A percentile compares a stretch with the other conserved stretches of the same genome.
Conservation (phyloP, 1,140 invertebrate species). For the Lordiphosa collinella region DNA sequence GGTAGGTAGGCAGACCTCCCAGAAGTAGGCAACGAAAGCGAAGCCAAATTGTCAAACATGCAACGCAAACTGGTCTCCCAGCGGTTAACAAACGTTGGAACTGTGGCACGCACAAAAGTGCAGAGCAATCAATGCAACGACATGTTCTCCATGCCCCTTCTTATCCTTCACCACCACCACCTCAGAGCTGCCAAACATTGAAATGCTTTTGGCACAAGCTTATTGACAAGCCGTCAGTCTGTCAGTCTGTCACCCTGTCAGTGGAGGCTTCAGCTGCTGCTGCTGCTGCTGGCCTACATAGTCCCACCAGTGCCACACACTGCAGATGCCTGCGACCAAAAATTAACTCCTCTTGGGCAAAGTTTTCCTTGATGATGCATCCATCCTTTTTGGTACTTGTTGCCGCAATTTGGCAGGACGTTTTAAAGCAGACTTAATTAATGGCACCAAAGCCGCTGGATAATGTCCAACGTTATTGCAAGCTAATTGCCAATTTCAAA, state of each 20-base stretch:
- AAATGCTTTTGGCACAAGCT: conserved; percentile 34
- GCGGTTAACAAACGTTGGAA: conserved; percentile 21
- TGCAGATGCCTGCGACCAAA: conserved; percentile 6
- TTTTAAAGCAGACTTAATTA: conserved; percentile 37
- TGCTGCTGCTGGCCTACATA: conserved; percentile 20
- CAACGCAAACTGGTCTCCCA: conserved; percentile 41
- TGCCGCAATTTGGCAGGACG: conserved; percentile 24
- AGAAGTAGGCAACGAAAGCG: conserved; percentile 21
- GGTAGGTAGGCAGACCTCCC: not conserved
- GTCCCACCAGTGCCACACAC: not conserved
- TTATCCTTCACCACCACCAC: not conserved
- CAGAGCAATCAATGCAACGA: conserved; percentile 33
- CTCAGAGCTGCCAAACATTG: conserved; percentile 33
- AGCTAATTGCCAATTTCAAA: conserved; percentile 28
- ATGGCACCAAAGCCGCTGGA: conserved; percentile 16
- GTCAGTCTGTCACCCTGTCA: conserved; percentile 23
- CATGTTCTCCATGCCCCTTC: not conserved
- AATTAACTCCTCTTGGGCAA: conserved; percentile 15
- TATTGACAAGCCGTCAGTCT: conserved; percentile 37
- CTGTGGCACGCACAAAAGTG: conserved; percentile 31
- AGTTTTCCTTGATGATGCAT: not conserved
- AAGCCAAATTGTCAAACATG: conserved; percentile 69
- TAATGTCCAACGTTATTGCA: conserved; percentile 41
- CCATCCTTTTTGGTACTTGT: conserved; percentile 21
- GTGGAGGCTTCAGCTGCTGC: conserved; percentile 14